Conservation (phyloP, 2,888 invertebrate genomes). For the Bruchidius siliquastri region DNA sequence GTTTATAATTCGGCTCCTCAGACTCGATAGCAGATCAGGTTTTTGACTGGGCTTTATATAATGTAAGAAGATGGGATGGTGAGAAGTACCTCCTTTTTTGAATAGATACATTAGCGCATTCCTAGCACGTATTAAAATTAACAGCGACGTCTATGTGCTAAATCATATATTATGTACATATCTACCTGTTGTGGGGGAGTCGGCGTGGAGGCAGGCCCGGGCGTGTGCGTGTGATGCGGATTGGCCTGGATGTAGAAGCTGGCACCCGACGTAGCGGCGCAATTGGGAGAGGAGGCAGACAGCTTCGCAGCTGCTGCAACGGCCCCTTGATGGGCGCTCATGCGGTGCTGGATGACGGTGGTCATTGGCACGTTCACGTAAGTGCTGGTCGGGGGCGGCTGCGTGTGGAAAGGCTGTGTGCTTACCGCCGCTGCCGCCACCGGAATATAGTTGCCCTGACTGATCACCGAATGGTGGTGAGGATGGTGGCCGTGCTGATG, state of each 20-base stretch:
- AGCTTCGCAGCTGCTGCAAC: slow-evolving; percentile 36
- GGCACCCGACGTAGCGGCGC: slow-evolving; percentile 55
- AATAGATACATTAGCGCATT: too few relatives aligned
- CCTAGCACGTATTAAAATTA: too few relatives aligned
- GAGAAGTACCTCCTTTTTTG: too few relatives aligned
- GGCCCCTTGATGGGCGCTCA: slow-evolving; percentile 51
- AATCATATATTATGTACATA: too few relatives aligned
- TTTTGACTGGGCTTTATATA: too few relatives aligned
- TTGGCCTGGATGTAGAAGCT: slow-evolving; percentile 57
- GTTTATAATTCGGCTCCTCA: too few relatives aligned
- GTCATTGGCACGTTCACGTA: slow-evolving; percentile 65
- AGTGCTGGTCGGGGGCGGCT: slow-evolving; percentile 48
- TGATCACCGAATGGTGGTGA: slow-evolving; percentile 46
- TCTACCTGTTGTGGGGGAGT: slow-evolving; percentile 33
- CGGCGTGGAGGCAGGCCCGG: slow-evolving; percentile 47
- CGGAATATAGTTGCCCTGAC: slow-evolving; percentile 51
- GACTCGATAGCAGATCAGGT: too few relatives aligned
- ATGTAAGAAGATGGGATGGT: too few relatives aligned
- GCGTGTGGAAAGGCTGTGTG: slow-evolving; percentile 54
- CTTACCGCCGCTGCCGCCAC: slow-evolving; percentile 58
- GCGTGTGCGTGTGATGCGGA: slow-evolving; percentile 51
- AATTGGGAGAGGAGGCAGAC: slow-evolving; percentile 46
- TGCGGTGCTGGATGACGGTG: slow-evolving; percentile 59
- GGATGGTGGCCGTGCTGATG: slow-evolving; percentile 43
- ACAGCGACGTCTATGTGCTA: too few relatives aligned